Percentiles rank a stretch among this genome's conserved stretches.
These are phyloP conservation scores for Myotis davidii DNA, from an alignment of 2,113 vertebrate genomes.

Conservation along the genomic window DNA sequence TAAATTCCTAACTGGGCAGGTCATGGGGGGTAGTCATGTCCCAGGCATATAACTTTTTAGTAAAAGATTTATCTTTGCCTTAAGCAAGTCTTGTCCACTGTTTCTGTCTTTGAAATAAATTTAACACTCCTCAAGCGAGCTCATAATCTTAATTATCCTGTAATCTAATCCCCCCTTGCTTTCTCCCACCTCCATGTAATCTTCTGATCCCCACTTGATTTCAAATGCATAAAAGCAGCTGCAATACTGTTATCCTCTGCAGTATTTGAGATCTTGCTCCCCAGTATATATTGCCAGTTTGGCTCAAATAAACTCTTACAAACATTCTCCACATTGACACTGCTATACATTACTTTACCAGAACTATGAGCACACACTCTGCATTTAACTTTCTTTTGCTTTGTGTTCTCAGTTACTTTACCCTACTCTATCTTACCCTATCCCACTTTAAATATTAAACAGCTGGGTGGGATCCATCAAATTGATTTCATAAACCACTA, in stretches of 20 bases:
- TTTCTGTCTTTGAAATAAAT: background rate
- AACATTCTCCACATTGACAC: background rate
- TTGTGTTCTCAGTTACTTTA: background rate
- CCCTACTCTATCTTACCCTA: background rate
- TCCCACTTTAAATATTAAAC: background rate
- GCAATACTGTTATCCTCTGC: background rate
- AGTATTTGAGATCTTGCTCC: background rate
- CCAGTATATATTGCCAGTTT: background rate
- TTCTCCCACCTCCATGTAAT: background rate
- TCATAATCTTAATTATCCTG: background rate
- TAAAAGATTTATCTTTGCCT: background rate
- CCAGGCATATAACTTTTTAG: background rate
- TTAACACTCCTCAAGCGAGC: background rate
- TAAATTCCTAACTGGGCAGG: background rate
- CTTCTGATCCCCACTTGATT: background rate
- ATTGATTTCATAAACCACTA: background rate
- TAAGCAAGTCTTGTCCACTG: background rate
- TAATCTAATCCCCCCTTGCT: background rate
- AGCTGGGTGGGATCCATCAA: background rate
- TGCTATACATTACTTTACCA: background rate
- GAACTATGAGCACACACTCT: background rate
- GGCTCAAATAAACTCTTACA: background rate
- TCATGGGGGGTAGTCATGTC: background rate
- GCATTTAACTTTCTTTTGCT: background rate
- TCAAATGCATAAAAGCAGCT: background rate